Evolutionary conservation across 2,113 vertebrate genomes (phyloP).

Genomic region (Motacilla tschutschensis): DNA sequence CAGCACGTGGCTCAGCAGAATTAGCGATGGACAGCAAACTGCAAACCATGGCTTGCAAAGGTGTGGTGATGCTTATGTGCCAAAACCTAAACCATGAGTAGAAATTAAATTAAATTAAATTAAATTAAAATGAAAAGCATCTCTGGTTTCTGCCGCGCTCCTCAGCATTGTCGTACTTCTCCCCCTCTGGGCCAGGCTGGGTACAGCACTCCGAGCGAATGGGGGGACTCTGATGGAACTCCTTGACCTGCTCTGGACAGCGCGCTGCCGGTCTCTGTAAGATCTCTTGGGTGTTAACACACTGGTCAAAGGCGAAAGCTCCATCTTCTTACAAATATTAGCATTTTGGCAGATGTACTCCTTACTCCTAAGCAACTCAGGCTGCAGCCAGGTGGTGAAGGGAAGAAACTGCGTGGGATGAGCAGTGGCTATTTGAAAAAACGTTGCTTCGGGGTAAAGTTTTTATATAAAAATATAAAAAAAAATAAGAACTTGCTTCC

Average conservation of each 20-base stretch:
- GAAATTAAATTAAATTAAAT: neutral
- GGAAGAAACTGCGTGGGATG: neutral
- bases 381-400: neutral
- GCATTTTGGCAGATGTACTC: neutral
- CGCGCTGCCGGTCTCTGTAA: neutral
- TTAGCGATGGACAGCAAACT: neutral
- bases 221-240: rapidly evolving
- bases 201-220: neutral
- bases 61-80: neutral
- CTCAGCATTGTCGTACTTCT: neutral
- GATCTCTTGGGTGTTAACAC: neutral
- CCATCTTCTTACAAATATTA: neutral
- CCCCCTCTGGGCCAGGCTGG: neutral
- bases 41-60: neutral
- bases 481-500: neutral
- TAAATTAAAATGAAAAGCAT: neutral
- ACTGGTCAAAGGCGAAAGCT: neutral
- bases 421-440: neutral
- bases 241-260: neutral
- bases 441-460: neutral
- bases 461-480: neutral
- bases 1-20: neutral
- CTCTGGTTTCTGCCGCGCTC: neutral
- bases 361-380: neutral
- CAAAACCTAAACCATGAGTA: neutral